phyloP scores from a whole-genome alignment of 2,113 vertebrate genomes.

The Cheirogaleus medius region DNA sequence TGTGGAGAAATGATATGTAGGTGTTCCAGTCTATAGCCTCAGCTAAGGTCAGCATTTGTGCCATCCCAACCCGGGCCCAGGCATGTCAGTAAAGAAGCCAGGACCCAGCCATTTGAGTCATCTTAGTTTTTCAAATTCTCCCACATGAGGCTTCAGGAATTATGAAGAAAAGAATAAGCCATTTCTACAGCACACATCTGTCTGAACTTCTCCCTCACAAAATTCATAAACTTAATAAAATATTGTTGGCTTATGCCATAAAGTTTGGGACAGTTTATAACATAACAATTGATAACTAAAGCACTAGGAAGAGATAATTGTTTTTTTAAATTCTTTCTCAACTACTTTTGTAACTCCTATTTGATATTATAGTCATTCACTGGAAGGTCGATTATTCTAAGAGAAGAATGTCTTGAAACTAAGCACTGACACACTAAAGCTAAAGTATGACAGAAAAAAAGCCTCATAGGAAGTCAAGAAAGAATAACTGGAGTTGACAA shows the following conservation, averaged over 20 bases:
- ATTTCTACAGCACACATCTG: fast-evolving
- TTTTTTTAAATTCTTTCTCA: neutral
- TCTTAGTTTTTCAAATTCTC: neutral
- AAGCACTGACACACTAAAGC: constrained; percentile 28
- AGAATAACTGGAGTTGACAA: constrained; percentile 47
- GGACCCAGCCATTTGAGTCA: neutral
- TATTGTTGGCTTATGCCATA: neutral
- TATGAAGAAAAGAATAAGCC: neutral
- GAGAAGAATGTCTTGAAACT: constrained; percentile 29
- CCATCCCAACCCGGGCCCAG: neutral
- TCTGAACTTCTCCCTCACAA: neutral
- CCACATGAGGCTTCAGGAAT: neutral
- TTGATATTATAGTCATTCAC: neutral
- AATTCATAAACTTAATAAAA: neutral
- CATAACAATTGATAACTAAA: neutral
- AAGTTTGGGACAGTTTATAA: neutral
- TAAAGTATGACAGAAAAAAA: constrained; percentile 8
- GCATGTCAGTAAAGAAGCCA: neutral
- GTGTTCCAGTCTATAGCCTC: neutral
- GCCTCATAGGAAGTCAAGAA: constrained; percentile 20
- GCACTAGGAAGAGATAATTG: neutral
- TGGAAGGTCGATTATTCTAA: neutral
- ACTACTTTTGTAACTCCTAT: neutral
- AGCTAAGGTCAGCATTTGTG: neutral
- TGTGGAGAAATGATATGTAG: neutral